Conservation (phyloP, 2,888 invertebrate genomes). For the Erpobdella octoculata region DNA sequence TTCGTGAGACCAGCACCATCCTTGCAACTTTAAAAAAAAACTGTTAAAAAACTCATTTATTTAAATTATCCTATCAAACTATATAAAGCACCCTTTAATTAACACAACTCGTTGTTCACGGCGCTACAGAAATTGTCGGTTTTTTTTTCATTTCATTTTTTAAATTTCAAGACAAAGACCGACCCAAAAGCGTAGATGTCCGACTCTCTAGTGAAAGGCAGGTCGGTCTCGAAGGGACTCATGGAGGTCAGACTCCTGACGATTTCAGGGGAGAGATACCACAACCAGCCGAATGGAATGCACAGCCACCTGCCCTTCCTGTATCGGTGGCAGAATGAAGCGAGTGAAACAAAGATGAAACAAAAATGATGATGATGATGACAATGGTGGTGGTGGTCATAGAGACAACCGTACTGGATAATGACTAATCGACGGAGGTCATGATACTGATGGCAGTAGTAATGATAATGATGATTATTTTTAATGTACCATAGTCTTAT, state of each 20-base stretch:
- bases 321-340: conserved; percentile 29
- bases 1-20: no score
- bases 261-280: conserved; percentile 93
- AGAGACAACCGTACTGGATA: no score
- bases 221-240: conserved; percentile 63
- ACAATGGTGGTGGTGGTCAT: neutral
- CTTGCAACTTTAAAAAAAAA: no score
- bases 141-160: no score
- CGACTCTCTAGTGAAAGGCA: conserved; percentile 83
- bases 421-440: neutral
- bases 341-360: neutral
- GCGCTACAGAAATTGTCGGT: no score
- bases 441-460: neutral
- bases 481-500: neutral
- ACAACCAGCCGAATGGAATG: conserved; percentile 94
- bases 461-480: neutral
- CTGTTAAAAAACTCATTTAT: no score
- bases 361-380: neutral
- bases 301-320: conserved; percentile 62
- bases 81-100: no score
- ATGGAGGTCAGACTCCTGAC: conserved; percentile 68
- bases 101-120: no score
- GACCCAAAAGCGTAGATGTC: conserved; percentile 97
- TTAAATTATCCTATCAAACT: no score
- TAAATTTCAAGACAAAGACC: no score